Conservation (phyloP, 2,113 vertebrate species). For the Rhinopomastus cyanomelas region DNA sequence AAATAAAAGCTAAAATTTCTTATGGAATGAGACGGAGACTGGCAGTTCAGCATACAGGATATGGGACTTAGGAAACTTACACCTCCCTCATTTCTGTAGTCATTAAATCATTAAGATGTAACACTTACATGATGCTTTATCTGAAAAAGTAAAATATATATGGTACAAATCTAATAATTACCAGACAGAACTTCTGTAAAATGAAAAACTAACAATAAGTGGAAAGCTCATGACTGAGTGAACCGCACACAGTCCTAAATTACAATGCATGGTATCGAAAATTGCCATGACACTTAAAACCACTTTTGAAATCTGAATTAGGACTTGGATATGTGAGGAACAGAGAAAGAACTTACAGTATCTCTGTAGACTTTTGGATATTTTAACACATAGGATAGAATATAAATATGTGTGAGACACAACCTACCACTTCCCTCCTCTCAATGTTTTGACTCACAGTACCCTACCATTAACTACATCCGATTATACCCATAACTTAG, state of each 20-base stretch:
- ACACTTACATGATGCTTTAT: not conserved
- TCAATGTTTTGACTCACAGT: not conserved
- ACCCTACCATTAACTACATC: not conserved
- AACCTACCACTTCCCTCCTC: not conserved
- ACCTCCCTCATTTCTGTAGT: not conserved
- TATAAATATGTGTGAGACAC: not conserved
- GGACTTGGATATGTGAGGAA: not conserved
- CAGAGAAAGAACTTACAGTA: not conserved
- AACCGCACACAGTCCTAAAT: not conserved
- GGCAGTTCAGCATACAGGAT: not conserved
- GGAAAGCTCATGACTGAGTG: not conserved
- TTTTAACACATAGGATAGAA: not conserved
- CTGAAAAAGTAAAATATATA: not conserved
- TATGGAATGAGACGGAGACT: not conserved
- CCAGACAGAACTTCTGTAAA: not conserved
- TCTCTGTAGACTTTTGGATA: not conserved
- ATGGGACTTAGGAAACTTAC: not conserved
- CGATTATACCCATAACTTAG: not conserved
- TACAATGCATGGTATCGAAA: not conserved
- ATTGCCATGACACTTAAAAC: not conserved
- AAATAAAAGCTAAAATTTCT: not conserved
- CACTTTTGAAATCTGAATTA: not conserved
- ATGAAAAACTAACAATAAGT: not conserved
- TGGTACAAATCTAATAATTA: not conserved
- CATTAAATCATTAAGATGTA: not conserved